Conservation (phyloP, 2,797 vertebrate genomes). For the Chloroceryle inda region DNA sequence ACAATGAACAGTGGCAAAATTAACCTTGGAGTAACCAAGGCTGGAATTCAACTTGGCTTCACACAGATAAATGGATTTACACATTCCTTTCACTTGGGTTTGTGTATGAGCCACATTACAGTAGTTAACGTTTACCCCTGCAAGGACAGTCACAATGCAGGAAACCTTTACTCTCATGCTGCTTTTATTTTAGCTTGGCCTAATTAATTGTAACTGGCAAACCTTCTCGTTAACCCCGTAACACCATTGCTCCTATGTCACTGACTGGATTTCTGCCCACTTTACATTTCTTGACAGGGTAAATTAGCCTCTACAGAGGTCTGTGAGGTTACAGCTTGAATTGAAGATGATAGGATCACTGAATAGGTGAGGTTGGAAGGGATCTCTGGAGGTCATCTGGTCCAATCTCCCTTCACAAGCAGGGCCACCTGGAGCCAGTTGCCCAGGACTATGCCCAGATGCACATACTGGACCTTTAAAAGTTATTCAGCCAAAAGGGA, state of each 20-base stretch:
- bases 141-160: not conserved
- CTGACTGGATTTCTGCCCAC: not conserved
- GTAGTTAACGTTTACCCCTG: not conserved
- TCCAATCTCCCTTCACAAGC: not conserved
- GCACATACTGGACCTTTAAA: not conserved
- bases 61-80: not conserved
- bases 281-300: not conserved
- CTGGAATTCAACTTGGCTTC: not conserved
- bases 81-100: not conserved
- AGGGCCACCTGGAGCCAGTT: not conserved
- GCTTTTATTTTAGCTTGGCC: not conserved
- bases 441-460: not conserved
- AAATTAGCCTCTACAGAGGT: not conserved
- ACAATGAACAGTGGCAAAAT: conserved; percentile 23
- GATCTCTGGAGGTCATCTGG: not conserved
- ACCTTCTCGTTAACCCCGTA: not conserved
- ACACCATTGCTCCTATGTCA: not conserved
- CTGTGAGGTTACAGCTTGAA: not conserved
- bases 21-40: not conserved
- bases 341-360: not conserved
- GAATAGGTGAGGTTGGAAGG: not conserved
- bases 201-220: not conserved
- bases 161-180: not conserved
- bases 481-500: not conserved
- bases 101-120: not conserved